phyloP scores from a whole-genome alignment of 2,113 vertebrate genomes.

The Phrynocephalus versicolor region DNA sequence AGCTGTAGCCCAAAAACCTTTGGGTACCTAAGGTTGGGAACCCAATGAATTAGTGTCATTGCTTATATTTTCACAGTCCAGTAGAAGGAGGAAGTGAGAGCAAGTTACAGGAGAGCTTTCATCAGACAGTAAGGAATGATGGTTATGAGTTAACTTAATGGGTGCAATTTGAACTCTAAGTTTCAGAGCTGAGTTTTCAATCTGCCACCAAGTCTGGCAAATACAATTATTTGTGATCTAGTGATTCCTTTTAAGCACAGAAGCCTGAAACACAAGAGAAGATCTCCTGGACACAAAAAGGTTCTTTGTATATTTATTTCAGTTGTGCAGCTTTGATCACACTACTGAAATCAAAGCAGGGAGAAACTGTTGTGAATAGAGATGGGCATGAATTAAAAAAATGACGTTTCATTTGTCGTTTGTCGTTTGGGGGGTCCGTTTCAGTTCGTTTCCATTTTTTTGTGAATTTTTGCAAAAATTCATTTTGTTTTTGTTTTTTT shows the following conservation, averaged over 20 bases:
- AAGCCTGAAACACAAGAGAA: not conserved
- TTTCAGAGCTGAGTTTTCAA: not conserved
- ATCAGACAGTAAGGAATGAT: not conserved
- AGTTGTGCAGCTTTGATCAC: not conserved
- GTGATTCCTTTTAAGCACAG: not conserved
- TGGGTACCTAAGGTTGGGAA: not conserved
- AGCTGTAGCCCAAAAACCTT: too few species aligned
- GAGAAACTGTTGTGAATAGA: too few species aligned
- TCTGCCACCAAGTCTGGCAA: slow-evolving; percentile 12
- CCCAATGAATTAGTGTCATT: not conserved
- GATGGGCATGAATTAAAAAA: too few species aligned
- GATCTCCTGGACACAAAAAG: not conserved
- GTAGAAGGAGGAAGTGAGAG: not conserved
- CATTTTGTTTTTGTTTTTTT: too few species aligned
- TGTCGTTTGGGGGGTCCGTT: too few species aligned
- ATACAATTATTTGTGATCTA: not conserved
- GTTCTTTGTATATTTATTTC: not conserved
- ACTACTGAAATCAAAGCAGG: not conserved
- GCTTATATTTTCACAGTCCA: not conserved
- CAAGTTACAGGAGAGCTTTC: not conserved
- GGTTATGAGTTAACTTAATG: not conserved
- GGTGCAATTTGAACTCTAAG: not conserved
- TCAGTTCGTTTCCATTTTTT: too few species aligned
- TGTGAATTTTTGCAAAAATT: too few species aligned
- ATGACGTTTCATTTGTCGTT: too few species aligned